Percentiles rank a stretch among this genome's conserved stretches.
These are phyloP conservation scores for Eumerus sabulonum DNA, from an alignment of 2,888 invertebrate species.

Conservation along the genomic window DNA sequence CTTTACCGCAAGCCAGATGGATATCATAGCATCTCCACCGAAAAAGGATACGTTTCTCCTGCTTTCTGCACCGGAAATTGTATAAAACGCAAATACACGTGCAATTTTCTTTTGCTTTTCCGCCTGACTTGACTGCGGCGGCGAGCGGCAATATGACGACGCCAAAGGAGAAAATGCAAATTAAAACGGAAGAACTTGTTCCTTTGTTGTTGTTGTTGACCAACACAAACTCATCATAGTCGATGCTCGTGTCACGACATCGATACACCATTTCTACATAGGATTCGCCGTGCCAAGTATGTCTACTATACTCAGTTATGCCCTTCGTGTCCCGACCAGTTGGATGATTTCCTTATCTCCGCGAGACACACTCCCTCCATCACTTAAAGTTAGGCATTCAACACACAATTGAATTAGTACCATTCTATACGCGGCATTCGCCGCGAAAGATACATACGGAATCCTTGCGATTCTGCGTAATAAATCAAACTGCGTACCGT, in stretches of 20 bases:
- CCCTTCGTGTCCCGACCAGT: not conserved
- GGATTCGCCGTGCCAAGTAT: conserved; percentile 15
- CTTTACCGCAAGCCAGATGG: too few species aligned
- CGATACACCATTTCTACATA: too few species aligned
- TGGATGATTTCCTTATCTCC: conserved; percentile 31
- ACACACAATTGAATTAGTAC: conserved; percentile 24
- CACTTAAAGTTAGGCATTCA: conserved; percentile 3
- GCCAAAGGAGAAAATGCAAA: conserved; percentile 26
- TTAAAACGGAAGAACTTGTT: conserved; percentile 29
- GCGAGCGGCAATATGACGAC: not conserved
- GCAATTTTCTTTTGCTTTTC: conserved; percentile 46
- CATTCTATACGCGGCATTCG: not conserved
- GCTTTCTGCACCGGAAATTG: conserved; percentile 32
- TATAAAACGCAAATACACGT: conserved; percentile 32
- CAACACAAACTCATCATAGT: not conserved
- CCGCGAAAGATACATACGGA: not conserved
- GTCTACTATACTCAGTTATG: not conserved
- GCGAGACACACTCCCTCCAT: too few species aligned
- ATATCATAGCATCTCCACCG: too few species aligned
- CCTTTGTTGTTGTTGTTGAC: too few species aligned
- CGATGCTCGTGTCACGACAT: too few species aligned
- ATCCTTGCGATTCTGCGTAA: conserved; percentile 24
- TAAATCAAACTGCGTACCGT: conserved; percentile 46
- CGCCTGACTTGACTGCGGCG: conserved; percentile 42
- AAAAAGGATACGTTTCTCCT: too few species aligned